Percentiles rank a stretch among this genome's conserved stretches.
Evolutionary conservation across 2,888 invertebrate species (phyloP).

Genomic region (Rutpela maculata): DNA sequence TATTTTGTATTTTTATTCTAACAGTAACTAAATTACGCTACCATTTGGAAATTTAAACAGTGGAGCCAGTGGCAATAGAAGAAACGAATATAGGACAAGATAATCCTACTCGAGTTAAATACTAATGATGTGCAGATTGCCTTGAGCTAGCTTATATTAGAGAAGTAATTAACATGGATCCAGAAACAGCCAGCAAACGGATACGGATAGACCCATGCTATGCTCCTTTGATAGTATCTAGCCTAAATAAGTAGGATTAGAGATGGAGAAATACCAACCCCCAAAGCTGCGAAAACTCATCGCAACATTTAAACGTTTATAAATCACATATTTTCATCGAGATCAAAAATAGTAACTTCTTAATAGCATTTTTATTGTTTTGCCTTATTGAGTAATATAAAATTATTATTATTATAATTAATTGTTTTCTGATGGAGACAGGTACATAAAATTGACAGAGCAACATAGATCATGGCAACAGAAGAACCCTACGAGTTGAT

Average conservation of each 20-base stretch:
- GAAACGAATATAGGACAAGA: slow-evolving; percentile 45
- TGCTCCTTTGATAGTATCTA: slow-evolving; percentile 49
- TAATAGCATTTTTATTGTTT: too few relatives aligned
- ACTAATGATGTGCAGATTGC: slow-evolving; percentile 69
- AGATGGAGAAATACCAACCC: not conserved
- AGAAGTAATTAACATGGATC: slow-evolving; percentile 67
- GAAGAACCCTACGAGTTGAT: too few relatives aligned
- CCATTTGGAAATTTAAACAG: slow-evolving; percentile 10
- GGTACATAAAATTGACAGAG: too few relatives aligned
- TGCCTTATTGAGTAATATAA: too few relatives aligned
- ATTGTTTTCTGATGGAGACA: too few relatives aligned
- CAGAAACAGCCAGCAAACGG: slow-evolving; percentile 59
- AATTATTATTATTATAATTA: too few relatives aligned
- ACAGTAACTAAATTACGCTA: not conserved
- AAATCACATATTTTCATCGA: not conserved
- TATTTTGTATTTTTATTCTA: not conserved
- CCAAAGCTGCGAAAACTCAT: not conserved
- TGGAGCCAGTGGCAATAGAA: slow-evolving; percentile 2
- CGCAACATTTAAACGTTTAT: not conserved
- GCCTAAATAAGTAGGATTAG: slow-evolving; percentile 3
- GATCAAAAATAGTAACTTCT: too few relatives aligned
- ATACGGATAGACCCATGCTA: slow-evolving; percentile 42
- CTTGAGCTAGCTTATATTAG: slow-evolving; percentile 66
- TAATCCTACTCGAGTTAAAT: slow-evolving; percentile 65
- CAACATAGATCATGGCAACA: too few relatives aligned